Base-by-base conservation (phyloP, 2,797 vertebrate genomes). In the Hipposideros larvatus region DNA sequence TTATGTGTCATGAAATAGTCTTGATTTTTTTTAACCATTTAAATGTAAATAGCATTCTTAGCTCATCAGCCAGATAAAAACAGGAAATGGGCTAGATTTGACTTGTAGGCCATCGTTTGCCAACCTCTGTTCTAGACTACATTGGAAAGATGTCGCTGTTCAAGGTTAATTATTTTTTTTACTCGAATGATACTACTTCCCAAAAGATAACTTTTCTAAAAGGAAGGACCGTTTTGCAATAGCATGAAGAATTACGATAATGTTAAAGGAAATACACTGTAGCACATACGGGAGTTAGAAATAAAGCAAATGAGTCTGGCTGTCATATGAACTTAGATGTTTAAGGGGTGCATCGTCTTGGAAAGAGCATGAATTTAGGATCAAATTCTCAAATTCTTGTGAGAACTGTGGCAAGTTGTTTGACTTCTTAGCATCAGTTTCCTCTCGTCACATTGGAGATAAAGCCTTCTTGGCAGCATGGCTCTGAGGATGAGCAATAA, bases 81-180 rank as follows among this genome's bases (percentile, higher is more conserved):
- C 31, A 86, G 46, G 51, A 46, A 19, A 14, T 43, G n/a, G 22
- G 51, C 34, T 79, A 46, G 15, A 79, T 89, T 63, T 51, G 48
- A 48, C 34, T 77, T 55, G 34, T 15, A 61, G 28, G 89, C 37
- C 22, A 28, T 31, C 15, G 14, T 71, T 90, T 95, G 66, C 53
- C 59, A 84, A 16, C 31, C 37, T 78, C 55, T 79, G 53, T 88
- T 86, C 18, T 91, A 31, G 59, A 55, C 21, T 13, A 61, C 48
- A 18, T 4, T 87, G 46, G 70, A 82, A 73, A 34, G 31, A 93
- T 78, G 85, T 83, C 15, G 16, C 41, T 91, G 41, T 92, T 94
- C 79, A 88, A 95, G 9, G n/a, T 68, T 82, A 86, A 74, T 84
- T 88, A 71, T 80, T 61, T 74, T 87, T 86, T 57, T 57, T 91